These are phyloP conservation scores for Corythoichthys intestinalis DNA, from an alignment of 2,113 vertebrate species.

Conservation along the genomic window DNA sequence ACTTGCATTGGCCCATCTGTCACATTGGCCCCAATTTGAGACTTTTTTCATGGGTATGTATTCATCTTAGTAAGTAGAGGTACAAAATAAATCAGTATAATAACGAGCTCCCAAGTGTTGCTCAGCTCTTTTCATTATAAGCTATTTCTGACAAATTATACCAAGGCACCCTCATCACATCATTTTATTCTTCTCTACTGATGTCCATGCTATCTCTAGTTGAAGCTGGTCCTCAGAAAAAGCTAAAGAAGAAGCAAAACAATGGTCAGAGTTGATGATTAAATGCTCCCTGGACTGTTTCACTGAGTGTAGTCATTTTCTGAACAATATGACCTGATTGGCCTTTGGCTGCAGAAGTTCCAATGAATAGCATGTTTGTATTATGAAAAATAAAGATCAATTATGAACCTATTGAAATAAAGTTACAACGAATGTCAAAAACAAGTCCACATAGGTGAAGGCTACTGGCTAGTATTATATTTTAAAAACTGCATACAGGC, in stretches of 20 bases:
- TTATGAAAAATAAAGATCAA: not conserved
- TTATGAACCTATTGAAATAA: not conserved
- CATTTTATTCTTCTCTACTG: not conserved
- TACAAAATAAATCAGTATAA: not conserved
- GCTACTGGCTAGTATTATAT: not conserved
- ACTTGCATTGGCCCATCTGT: constrained; percentile 62
- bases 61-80: constrained; percentile 3
- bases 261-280: not conserved
- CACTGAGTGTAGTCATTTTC: not conserved
- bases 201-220: not conserved
- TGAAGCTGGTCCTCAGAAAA: not conserved
- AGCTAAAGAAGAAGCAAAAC: not conserved
- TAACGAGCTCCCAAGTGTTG: not conserved
- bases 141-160: not conserved
- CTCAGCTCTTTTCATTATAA: not conserved
- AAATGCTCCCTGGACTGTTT: not conserved
- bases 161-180: not conserved
- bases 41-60: constrained; percentile 9
- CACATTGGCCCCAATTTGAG: constrained; percentile 37
- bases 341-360: not conserved
- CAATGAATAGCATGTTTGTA: not conserved
- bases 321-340: not conserved
- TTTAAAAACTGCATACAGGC: not conserved
- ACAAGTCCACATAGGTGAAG: not conserved
- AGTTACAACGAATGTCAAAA: not conserved